phyloP scores from a whole-genome alignment of 2,113 vertebrate species.

The Stictonetta naevosa region DNA sequence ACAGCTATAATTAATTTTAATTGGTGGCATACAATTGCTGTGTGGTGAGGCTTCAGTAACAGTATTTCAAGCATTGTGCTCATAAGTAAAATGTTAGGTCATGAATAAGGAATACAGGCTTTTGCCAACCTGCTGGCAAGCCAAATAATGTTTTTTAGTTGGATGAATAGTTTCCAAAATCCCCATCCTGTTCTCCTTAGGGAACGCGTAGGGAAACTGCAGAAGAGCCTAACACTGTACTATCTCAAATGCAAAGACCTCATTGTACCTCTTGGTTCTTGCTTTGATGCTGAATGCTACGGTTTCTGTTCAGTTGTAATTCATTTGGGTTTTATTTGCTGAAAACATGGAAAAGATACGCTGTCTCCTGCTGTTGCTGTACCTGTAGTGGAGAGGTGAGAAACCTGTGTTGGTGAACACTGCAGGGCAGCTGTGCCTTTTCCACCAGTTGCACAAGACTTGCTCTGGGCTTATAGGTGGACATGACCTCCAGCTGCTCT shows the following conservation, averaged over 20 bases:
- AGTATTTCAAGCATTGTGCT: neutral
- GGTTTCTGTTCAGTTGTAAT: neutral
- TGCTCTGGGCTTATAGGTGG: neutral
- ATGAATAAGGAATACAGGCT: neutral
- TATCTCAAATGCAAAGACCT: neutral
- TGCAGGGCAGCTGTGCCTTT: neutral
- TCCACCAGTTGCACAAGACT: too few relatives aligned
- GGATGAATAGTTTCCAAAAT: neutral
- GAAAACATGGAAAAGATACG: neutral
- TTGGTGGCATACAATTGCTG: neutral
- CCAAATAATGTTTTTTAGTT: neutral
- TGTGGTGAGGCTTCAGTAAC: neutral
- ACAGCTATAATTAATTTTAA: constrained; percentile 37
- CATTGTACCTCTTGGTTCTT: neutral
- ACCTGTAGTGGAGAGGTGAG: neutral
- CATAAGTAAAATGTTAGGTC: neutral
- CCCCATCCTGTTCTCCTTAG: neutral
- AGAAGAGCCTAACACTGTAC: neutral
- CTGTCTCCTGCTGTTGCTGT: neutral
- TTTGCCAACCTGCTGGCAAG: neutral
- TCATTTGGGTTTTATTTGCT: neutral
- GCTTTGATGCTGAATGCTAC: neutral
- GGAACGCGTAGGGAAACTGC: neutral
- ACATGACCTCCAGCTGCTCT: neutral
- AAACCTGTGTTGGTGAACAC: neutral